phyloP scores from a whole-genome alignment of 2,888 invertebrate species.

The Ypsolopha sequella region DNA sequence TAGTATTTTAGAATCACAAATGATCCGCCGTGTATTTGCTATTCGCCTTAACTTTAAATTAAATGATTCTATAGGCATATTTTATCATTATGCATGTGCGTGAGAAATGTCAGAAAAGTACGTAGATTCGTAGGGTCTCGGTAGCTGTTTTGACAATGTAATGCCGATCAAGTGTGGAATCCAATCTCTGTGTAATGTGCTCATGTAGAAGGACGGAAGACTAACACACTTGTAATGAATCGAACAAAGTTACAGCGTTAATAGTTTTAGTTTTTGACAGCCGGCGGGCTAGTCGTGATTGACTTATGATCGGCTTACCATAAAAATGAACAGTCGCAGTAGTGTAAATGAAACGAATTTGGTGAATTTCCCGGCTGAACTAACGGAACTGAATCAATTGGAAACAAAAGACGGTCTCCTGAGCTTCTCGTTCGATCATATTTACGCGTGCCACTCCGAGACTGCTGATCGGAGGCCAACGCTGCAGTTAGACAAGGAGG shows the following conservation, averaged over 20 bases:
- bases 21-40: slow-evolving; percentile 24
- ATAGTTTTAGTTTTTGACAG: slow-evolving; percentile 48
- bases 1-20: slow-evolving; percentile 24
- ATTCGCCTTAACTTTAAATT: slow-evolving; percentile 16
- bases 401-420: slow-evolving; percentile 67
- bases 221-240: slow-evolving; percentile 42
- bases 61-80: slow-evolving; percentile 35
- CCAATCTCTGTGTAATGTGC: slow-evolving; percentile 13
- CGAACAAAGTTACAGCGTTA: slow-evolving; percentile 45
- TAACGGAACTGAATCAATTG: slow-evolving; percentile 45
- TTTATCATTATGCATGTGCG: slow-evolving; percentile 57
- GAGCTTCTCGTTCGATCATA: slow-evolving; percentile 78
- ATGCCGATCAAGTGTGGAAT: slow-evolving; percentile 19
- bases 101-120: slow-evolving; percentile 55
- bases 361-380: slow-evolving; percentile 57
- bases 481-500: slow-evolving; percentile 46
- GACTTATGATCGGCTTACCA: slow-evolving; percentile 34
- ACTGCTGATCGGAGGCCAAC: slow-evolving; percentile 35
- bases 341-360: slow-evolving; percentile 61
- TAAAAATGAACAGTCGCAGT: slow-evolving; percentile 66
- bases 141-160: slow-evolving; percentile 47
- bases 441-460: slow-evolving; percentile 76
- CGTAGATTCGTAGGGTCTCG: slow-evolving; percentile 20
- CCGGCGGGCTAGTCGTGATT: slow-evolving; percentile 58
- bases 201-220: slow-evolving; percentile 13